Percentiles rank a stretch among this genome's conserved stretches.
These are phyloP conservation scores for Periparus ater DNA, from an alignment of 2,797 vertebrate species.

Conservation along the genomic window DNA sequence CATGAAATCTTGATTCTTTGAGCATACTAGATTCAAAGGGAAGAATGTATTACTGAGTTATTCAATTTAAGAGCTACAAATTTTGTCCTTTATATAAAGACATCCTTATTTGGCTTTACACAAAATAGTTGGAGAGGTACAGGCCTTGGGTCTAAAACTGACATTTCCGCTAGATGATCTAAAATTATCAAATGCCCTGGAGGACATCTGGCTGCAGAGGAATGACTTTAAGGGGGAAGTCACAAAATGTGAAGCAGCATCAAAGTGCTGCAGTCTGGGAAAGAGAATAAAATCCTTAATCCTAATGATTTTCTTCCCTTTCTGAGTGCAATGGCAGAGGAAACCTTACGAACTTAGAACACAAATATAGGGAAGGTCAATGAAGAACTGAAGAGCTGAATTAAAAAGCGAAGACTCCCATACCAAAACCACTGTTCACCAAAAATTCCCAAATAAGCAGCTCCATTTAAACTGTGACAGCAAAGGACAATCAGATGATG, in stretches of 20 bases:
- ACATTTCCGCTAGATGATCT: not conserved
- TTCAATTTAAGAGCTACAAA: not conserved
- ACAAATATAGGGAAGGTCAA: not conserved
- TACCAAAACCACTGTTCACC: not conserved
- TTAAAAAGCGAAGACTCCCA: not conserved
- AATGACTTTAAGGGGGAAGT: not conserved
- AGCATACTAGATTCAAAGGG: not conserved
- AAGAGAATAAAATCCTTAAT: not conserved
- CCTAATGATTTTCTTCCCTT: not conserved
- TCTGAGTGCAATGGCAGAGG: not conserved
- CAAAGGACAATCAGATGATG: not conserved
- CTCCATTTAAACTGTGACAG: not conserved
- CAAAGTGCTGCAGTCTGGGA: not conserved
- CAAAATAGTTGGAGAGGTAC: not conserved
- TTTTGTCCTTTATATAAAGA: not conserved
- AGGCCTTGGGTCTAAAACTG: constrained; percentile 14
- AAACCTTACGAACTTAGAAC: not conserved
- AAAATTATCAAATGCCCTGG: constrained; percentile 36
- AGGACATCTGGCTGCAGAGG: not conserved
- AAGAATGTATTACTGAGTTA: not conserved
- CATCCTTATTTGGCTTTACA: not conserved
- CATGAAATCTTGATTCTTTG: not conserved
- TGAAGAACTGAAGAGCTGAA: not conserved
- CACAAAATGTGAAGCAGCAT: not conserved
- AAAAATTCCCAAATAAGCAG: not conserved